phyloP scores from a whole-genome alignment of 2,797 vertebrate genomes.

The Synaphobranchus kaupii region DNA sequence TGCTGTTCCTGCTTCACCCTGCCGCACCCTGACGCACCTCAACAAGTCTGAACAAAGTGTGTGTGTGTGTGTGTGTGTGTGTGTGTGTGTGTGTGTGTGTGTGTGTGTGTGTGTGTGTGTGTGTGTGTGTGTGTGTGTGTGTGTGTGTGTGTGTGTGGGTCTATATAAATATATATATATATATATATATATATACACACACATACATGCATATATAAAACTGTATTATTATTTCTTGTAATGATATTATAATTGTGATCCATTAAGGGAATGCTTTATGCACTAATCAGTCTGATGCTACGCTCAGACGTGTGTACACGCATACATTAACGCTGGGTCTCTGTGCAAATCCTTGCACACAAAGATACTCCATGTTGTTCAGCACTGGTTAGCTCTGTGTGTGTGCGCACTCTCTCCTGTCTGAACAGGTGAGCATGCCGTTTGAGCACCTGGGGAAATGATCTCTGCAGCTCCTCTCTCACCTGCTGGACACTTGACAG shows the following conservation, averaged over 20 bases:
- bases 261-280: neutral
- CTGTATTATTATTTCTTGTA: neutral
- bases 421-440: slow-evolving; percentile 90
- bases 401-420: slow-evolving; percentile 22
- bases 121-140: too few species aligned
- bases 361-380: neutral
- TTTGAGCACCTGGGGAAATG: slow-evolving; percentile 98
- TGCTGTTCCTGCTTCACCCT: neutral
- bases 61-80: neutral
- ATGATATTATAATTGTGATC: neutral
- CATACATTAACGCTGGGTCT: neutral
- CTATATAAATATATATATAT: too few species aligned
- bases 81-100: too few species aligned
- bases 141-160: too few species aligned
- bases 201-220: too few species aligned
- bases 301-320: neutral
- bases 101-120: too few species aligned
- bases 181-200: too few species aligned
- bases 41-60: neutral
- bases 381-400: slow-evolving; percentile 19
- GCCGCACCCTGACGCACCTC: neutral
- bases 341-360: neutral
- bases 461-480: slow-evolving; percentile 59
- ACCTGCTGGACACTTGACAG: slow-evolving; percentile 66
- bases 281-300: neutral